Percentiles rank a stretch among this genome's conserved stretches.
Conservation (phyloP, 2,113 vertebrate species). For the Percopsis transmontana region DNA sequence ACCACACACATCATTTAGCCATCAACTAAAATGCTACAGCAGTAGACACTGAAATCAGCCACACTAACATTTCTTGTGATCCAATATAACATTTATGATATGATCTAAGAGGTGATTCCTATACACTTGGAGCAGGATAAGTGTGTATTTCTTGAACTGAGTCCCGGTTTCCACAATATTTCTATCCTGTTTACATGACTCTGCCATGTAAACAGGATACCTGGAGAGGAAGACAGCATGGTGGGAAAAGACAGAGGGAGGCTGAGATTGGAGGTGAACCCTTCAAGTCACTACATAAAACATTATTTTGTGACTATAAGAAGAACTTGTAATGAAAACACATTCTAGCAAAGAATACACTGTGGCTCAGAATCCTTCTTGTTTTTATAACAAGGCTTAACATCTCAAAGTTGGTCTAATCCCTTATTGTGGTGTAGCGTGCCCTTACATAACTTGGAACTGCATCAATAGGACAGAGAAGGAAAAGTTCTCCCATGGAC, state of each 20-base stretch:
- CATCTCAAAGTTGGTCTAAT: slow-evolving; percentile 60
- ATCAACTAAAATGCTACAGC: background rate
- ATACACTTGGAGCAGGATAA: slow-evolving; percentile 21
- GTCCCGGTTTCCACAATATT: slow-evolving; percentile 55
- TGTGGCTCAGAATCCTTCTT: slow-evolving; percentile 33
- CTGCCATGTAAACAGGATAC: slow-evolving; percentile 74
- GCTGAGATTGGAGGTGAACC: slow-evolving; percentile 35
- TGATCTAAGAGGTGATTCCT: slow-evolving; percentile 17
- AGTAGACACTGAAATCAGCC: background rate
- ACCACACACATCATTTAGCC: slow-evolving; percentile 16
- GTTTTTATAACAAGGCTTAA: slow-evolving; percentile 58
- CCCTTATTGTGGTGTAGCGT: slow-evolving; percentile 68
- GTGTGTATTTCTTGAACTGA: slow-evolving; percentile 40
- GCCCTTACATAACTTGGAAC: slow-evolving; percentile 69
- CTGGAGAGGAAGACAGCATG: slow-evolving; percentile 66
- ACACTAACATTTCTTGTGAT: background rate
- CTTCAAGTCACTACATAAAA: slow-evolving; percentile 42
- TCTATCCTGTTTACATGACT: slow-evolving; percentile 45
- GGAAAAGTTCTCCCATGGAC: slow-evolving; percentile 59
- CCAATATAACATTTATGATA: background rate
- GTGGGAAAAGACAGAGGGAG: slow-evolving; percentile 56
- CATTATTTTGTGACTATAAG: slow-evolving; percentile 37
- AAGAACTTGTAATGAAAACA: slow-evolving; percentile 44
- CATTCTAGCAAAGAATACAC: slow-evolving; percentile 22
- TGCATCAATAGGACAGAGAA: slow-evolving; percentile 50